Conservation (phyloP, 1,140 invertebrate species). For the Eurosta solidaginis region DNA sequence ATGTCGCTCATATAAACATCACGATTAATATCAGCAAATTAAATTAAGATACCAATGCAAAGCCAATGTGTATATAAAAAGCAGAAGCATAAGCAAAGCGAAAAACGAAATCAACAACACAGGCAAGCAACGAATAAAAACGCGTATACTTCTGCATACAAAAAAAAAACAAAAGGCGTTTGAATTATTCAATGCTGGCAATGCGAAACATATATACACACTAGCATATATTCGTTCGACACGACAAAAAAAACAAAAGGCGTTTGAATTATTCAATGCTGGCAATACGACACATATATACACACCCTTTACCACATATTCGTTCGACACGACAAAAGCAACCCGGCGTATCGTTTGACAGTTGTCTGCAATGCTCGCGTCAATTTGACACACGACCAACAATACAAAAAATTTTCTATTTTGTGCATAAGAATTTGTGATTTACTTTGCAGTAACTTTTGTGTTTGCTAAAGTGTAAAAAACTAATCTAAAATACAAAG, state of each 20-base stretch:
- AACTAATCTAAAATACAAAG: too few relatives aligned
- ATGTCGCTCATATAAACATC: neutral
- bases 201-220: too few relatives aligned
- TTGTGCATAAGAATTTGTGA: neutral
- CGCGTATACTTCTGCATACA: too few relatives aligned
- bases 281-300: neutral
- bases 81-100: neutral
- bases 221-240: too few relatives aligned
- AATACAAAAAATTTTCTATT: neutral
- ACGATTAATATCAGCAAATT: neutral
- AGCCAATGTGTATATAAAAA: neutral
- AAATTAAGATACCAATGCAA: neutral
- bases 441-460: neutral
- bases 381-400: neutral
- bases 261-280: neutral
- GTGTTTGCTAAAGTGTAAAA: neutral
- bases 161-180: too few relatives aligned
- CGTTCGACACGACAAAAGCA: neutral
- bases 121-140: too few relatives aligned
- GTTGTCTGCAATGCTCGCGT: neutral
- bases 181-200: too few relatives aligned
- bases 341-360: neutral
- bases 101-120: too few relatives aligned
- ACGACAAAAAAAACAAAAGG: too few relatives aligned
- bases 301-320: neutral